Conservation (phyloP, 2,797 vertebrate species). For the Microtus obscurus region DNA sequence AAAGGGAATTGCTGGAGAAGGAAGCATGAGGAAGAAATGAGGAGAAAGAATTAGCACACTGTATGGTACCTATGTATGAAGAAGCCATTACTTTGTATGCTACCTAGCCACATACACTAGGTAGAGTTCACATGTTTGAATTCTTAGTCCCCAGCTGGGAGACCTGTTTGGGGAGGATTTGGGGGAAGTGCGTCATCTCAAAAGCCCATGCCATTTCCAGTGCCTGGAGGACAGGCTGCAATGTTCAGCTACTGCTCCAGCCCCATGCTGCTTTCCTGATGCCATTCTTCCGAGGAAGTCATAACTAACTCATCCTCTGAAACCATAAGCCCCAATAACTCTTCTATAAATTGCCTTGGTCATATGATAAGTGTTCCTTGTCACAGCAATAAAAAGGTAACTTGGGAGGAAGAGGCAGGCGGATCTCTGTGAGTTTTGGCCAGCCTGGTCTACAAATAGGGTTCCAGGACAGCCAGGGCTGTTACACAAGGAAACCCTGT, state of each 20-base stretch:
- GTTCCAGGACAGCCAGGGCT: too few species aligned
- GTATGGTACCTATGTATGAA: too few species aligned
- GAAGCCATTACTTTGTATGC: background rate
- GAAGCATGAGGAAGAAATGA: background rate
- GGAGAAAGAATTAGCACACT: background rate
- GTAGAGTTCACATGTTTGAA: background rate
- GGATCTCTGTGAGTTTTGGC: too few species aligned
- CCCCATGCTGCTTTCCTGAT: background rate
- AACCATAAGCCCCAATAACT: background rate
- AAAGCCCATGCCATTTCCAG: background rate
- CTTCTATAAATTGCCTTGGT: background rate
- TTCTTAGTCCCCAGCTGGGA: background rate
- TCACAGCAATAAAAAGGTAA: background rate
- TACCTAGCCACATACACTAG: background rate
- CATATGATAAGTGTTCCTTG: background rate
- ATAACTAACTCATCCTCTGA: background rate
- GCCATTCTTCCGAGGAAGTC: background rate
- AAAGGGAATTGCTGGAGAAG: background rate
- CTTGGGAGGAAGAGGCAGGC: background rate
- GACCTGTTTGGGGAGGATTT: background rate
- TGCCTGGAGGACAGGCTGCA: background rate
- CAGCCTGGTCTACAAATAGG: too few species aligned
- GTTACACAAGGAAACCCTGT: too few species aligned
- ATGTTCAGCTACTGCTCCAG: background rate
- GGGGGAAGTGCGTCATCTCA: background rate